Evolutionary conservation across 2,797 vertebrate genomes (phyloP), one percentile per base, ranked within the genome.

Genomic region (Myotis planiceps): DNA sequence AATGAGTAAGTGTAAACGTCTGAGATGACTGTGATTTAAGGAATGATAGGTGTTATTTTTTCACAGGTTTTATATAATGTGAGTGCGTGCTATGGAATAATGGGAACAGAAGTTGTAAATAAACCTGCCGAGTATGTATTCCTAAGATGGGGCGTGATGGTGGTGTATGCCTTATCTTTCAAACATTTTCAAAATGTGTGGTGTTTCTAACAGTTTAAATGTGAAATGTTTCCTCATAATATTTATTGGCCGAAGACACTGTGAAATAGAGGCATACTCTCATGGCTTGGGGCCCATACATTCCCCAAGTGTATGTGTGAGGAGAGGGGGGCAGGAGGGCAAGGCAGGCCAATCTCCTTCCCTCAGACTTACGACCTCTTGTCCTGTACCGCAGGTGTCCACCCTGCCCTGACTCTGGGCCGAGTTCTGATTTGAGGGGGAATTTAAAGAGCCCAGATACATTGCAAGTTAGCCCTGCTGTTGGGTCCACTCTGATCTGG

Each of bases 11-110:
- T 92, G 92, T 92, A 95, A 98, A 42, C 88, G 90, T 97, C 71
- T 80, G 93, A 97, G 97, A 92, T 7, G 7, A 88, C 92, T 95
- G 74, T 97, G 96, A 98, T 97, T 98, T 94, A 95, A 76, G 90
- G 92, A 98, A 85, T 88, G 94, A 91, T 81, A 93, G 97, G 88
- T 97, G 78, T 96, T 93, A 82, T 96, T 97, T 97, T 97, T 94
- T 87, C 88, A 84, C 94, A 97, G 60, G 95, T 91, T 97, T 97
- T 74, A 75, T 69, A 49, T 63, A 82, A 88, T 53, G n/a, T 97
- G 89, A 87, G 55, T 91, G 71, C 91, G 91, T 94, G 96, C 87
- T 75, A 83, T 71, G 60, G 95, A 90, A 94, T 68, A 95, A 94
- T 0, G 0, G 88, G 96, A 97, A 96, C 90, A 93, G 96, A 97